phyloP scores from a whole-genome alignment of 2,113 vertebrate species.

The Callocephalon fimbriatum region DNA sequence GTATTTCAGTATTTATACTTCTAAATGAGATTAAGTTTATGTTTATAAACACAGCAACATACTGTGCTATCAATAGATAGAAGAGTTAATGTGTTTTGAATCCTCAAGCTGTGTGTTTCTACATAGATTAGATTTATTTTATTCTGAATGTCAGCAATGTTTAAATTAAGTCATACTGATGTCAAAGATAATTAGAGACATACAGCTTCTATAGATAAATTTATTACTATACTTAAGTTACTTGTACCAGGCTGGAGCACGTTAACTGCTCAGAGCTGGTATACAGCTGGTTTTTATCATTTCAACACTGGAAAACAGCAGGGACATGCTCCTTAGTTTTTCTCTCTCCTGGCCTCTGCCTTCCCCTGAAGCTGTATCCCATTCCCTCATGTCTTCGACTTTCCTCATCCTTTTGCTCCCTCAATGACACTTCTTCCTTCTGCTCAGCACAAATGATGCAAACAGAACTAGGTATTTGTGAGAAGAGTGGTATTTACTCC shows the following conservation, averaged over 20 bases:
- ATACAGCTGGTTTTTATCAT: constrained; percentile 62
- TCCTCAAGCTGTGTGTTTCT: constrained; percentile 26
- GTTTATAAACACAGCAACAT: constrained; percentile 6
- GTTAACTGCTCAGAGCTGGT: constrained; percentile 6
- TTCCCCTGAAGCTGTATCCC: constrained; percentile 27
- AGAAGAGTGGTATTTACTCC: background rate
- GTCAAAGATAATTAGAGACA: constrained; percentile 55
- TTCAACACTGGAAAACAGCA: constrained; percentile 43
- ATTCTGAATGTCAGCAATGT: constrained; percentile 39
- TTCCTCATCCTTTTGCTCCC: background rate
- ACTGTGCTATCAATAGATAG: background rate
- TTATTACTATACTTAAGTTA: constrained; percentile 16
- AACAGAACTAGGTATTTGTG: background rate
- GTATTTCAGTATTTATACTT: constrained; percentile 3
- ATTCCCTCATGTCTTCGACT: constrained; percentile 3
- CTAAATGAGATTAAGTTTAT: background rate
- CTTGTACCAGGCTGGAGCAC: background rate
- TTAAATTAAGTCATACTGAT: constrained; percentile 54
- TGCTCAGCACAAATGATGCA: background rate
- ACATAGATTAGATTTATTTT: constrained; percentile 47
- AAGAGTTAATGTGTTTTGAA: constrained; percentile 17
- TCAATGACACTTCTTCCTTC: background rate
- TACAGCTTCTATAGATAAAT: constrained; percentile 35
- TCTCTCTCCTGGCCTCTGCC: constrained; percentile 43
- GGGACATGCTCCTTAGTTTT: constrained; percentile 28